These are phyloP conservation scores for Brachystomella parvula DNA, from an alignment of 1,140 invertebrate species.

Conservation along the genomic window DNA sequence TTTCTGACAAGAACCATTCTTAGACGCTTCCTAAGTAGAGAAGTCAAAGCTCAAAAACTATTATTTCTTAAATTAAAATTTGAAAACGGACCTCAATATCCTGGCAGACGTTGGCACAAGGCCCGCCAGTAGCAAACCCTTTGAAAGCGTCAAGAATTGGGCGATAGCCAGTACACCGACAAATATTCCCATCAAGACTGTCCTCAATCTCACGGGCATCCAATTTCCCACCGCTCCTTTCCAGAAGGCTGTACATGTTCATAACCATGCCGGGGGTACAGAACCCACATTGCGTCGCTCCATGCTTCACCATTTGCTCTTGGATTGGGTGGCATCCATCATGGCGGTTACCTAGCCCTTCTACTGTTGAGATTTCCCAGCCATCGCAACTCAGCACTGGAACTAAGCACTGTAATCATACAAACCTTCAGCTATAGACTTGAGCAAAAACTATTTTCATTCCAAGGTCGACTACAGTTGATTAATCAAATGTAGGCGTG, in stretches of 20 bases:
- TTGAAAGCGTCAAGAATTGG: conserved; percentile 59
- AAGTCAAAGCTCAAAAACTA: too few relatives aligned
- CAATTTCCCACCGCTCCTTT: conserved; percentile 14
- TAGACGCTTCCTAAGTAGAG: too few relatives aligned
- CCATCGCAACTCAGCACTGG: conserved; percentile 1
- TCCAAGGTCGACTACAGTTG: too few relatives aligned
- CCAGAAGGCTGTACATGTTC: conserved; percentile 63
- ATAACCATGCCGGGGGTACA: conserved; percentile 76
- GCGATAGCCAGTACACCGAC: too few relatives aligned
- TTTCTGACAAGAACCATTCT: too few relatives aligned
- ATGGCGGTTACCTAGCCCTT: not conserved
- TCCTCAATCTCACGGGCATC: conserved; percentile 41
- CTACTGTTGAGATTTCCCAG: not conserved
- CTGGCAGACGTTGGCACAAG: conserved; percentile 36
- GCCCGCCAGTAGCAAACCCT: conserved; percentile 56
- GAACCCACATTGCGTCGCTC: conserved; percentile 71
- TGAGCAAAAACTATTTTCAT: too few relatives aligned
- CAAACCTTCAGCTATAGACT: too few relatives aligned
- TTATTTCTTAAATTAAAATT: too few relatives aligned
- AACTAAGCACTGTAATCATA: too few relatives aligned
- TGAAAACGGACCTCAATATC: too few relatives aligned
- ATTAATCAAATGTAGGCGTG: too few relatives aligned
- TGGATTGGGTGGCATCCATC: too few relatives aligned
- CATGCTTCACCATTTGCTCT: conserved; percentile 62
- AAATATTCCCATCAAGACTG: conserved; percentile 43